Base-by-base conservation (phyloP, 2,113 vertebrate species). In the Miniopterus natalensis region DNA sequence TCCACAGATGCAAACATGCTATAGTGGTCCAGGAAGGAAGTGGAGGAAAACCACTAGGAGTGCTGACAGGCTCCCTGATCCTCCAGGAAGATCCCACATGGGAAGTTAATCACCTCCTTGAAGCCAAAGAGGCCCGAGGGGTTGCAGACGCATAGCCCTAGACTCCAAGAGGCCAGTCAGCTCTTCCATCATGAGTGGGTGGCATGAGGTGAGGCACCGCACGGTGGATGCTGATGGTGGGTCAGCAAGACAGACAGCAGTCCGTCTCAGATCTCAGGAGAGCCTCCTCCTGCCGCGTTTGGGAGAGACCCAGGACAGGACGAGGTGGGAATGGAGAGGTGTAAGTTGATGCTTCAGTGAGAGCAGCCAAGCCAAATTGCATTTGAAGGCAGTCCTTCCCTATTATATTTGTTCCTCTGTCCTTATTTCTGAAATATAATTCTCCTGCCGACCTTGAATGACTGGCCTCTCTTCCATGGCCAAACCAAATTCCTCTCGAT, bases 41-140 rank as follows among this genome's bases (percentile, higher is more conserved):
- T 27, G 47, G 49, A 70, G 88, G 68, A 49, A 79, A 84, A 81
- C 70, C 83, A 42, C 47, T 9, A 61, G 61, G 42, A 74, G 40
- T 36, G 66, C 31, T 66, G n/a, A 59, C 18, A 40, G 87, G 29
- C 53, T 89, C 74, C 90, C 51, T 53, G 70, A 42, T 45, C 71
- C 74, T 83, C 25, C 40, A 31, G 47, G 88, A 94, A 93, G 68
- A 83, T 36, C 74, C 86, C 85, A n/a, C 20, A 0, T 75, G 74
- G 84, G 59, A 83, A 84, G 27, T 59, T 55, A 85, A 88, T 93
- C 57, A 80, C 47, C 45, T 90, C n/a, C 78, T 77, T 70, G 66
- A 94, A 94, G 59, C 70, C 92, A 93, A 55, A 55, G 92, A 94
- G 47, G 79, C 79, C 51, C 40, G 8, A 47, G 70, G 45, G 47